A percentile compares a stretch with the other conserved stretches of the same genome.
Conservation (phyloP, 2,113 vertebrate species). For the Perccottus glenii region DNA sequence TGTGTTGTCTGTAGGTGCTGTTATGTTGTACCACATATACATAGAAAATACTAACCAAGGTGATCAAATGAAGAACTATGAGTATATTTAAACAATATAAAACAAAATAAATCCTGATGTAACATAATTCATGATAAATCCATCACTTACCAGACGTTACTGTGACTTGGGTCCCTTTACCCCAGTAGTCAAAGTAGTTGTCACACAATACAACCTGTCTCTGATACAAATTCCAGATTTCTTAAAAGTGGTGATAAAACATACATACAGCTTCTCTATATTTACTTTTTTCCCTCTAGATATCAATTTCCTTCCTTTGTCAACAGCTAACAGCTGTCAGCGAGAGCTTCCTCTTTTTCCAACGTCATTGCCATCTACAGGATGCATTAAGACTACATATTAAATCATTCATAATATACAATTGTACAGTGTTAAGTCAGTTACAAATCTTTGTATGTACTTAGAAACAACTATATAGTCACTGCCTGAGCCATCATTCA, state of each 20-base stretch:
- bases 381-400: neutral
- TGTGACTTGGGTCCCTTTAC: slow-evolving; percentile 32
- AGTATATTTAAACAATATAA: neutral
- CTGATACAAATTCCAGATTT: slow-evolving; percentile 38
- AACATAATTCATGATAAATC: neutral
- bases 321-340: slow-evolving; percentile 2
- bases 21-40: neutral
- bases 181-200: slow-evolving; percentile 46
- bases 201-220: slow-evolving; percentile 30
- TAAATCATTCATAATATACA: neutral
- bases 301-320: slow-evolving; percentile 34
- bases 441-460: too few relatives aligned
- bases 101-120: neutral
- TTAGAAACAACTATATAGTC: too few relatives aligned
- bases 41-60: too few relatives aligned
- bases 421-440: too few relatives aligned
- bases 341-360: slow-evolving; percentile 46
- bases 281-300: slow-evolving; percentile 37
- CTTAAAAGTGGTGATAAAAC: neutral
- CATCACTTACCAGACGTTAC: slow-evolving; percentile 2
- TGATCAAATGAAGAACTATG: neutral
- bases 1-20: neutral
- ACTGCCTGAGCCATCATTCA: too few relatives aligned
- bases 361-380: slow-evolving; percentile 3
- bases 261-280: slow-evolving; percentile 12